A percentile compares a stretch with the other conserved stretches of the same genome.
These are phyloP conservation scores for Hippocampus comes DNA, from an alignment of 2,113 vertebrate genomes.

Conservation along the genomic window DNA sequence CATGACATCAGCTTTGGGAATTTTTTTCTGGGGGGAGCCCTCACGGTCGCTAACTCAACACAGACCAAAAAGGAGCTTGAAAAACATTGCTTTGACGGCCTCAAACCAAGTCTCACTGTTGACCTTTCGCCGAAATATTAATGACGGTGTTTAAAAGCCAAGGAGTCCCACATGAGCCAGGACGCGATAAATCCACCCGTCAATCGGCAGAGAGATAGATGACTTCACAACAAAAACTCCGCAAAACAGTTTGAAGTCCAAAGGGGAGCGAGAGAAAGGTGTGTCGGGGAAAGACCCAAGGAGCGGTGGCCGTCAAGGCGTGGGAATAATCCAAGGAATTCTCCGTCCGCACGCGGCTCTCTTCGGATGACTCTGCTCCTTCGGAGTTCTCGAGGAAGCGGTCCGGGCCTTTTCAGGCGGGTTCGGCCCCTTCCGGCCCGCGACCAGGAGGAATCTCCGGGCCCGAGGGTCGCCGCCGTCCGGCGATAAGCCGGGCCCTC, in stretches of 20 bases:
- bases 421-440: too few species aligned
- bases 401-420: conserved; percentile 28
- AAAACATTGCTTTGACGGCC: background rate
- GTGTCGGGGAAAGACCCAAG: conserved; percentile 36
- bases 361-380: background rate
- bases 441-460: background rate
- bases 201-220: conserved; percentile 20
- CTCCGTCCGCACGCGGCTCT: conserved; percentile 27
- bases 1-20: background rate
- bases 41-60: background rate
- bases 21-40: too few species aligned
- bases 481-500: conserved; percentile 1
- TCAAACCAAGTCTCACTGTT: background rate
- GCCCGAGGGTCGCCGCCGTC: conserved; percentile 10
- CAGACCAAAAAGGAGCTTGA: background rate
- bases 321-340: conserved; percentile 28
- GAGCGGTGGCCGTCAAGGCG: conserved; percentile 33
- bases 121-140: background rate
- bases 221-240: conserved; percentile 47
- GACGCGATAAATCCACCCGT: conserved; percentile 28
- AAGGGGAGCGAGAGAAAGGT: conserved; percentile 24
- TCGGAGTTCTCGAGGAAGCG: conserved; percentile 17
- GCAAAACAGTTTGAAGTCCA: conserved; percentile 23
- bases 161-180: conserved; percentile 13
- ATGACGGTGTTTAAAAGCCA: background rate